phyloP scores from a whole-genome alignment of 2,113 vertebrate genomes.

The Coturnix japonica region DNA sequence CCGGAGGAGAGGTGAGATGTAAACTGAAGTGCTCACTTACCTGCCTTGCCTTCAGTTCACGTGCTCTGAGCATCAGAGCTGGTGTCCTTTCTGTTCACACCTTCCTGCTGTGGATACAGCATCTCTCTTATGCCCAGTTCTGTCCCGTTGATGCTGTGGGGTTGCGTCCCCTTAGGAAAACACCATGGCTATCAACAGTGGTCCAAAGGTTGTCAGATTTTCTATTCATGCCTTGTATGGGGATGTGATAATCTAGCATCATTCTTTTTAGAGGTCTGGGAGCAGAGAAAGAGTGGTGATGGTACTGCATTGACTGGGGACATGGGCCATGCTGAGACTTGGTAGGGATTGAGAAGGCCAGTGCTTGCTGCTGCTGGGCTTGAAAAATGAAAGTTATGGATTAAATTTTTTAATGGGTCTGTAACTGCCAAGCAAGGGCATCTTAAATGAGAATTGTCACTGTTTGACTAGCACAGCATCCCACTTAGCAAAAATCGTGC shows the following conservation, averaged over 20 bases:
- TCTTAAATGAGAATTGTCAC: constrained; percentile 40
- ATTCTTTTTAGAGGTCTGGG: not conserved
- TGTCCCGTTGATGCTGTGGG: not conserved
- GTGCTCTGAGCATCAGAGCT: not conserved
- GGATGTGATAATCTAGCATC: not conserved
- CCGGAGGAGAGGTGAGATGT: constrained; percentile 55
- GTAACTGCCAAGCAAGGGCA: constrained; percentile 10
- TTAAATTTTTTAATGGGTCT: constrained; percentile 46
- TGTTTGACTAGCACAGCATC: not conserved
- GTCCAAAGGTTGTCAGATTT: not conserved
- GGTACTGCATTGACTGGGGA: accelerated
- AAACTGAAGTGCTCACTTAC: not conserved
- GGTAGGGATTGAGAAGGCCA: not conserved
- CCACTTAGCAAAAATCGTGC: constrained; percentile 14
- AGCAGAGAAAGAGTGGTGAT: not conserved
- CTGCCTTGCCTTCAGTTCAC: accelerated
- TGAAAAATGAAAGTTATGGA: constrained; percentile 18
- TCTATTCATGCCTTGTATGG: not conserved
- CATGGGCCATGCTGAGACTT: accelerated
- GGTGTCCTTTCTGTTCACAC: not conserved
- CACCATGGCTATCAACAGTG: not conserved
- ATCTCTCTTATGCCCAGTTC: not conserved
- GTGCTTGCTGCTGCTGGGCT: not conserved
- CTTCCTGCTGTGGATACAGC: not conserved
- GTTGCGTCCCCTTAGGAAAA: not conserved